A percentile compares a stretch with the other conserved stretches of the same genome.
Conservation (phyloP, 2,113 vertebrate species). For the Oryctolagus cuniculus region mOryCun1.1 NC_091435.1:56878501-56879000, state of each 20-base stretch:
- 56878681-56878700: background rate
- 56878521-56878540: too few species aligned
- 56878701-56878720: background rate
- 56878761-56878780: background rate
- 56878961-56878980: background rate
- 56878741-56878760: conserved; percentile 34
- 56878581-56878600: too few species aligned
- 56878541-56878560: too few species aligned
- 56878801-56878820: conserved; percentile 60
- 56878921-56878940: background rate
- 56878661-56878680: background rate
- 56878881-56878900: conserved; percentile 32
- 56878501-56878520: too few species aligned
- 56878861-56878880: conserved; percentile 62
- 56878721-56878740: background rate
- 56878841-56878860: conserved; percentile 1
- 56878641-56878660: too few species aligned
- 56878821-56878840: conserved; percentile 51
- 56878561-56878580: too few species aligned
- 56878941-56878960: background rate
- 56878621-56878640: too few species aligned
- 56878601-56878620: too few species aligned
- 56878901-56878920: conserved; percentile 14
- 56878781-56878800: conserved; percentile 30
- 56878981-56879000: background rate